Conservation (phyloP, 2,113 vertebrate genomes). For the Parotia lawesii region DNA sequence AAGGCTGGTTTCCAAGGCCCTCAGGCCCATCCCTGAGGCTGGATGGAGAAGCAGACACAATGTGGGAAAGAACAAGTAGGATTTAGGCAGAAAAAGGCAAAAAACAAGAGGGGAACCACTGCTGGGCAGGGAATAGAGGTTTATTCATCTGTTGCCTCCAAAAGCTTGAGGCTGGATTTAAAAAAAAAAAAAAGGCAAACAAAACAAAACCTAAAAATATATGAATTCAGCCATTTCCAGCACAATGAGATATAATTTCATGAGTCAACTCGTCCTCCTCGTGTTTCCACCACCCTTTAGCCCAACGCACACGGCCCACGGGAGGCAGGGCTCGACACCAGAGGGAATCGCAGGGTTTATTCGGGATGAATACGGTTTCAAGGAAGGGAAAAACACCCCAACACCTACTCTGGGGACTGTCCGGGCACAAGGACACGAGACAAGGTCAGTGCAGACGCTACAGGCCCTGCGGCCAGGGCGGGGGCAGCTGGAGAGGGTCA, state of each 20-base stretch:
- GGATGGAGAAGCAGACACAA: not conserved
- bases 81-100: not conserved
- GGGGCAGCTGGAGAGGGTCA: not conserved
- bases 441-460: accelerated
- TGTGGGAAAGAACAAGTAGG: not conserved
- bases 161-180: not conserved
- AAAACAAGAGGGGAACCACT: conserved; percentile 19
- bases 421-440: not conserved
- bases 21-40: not conserved
- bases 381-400: not conserved
- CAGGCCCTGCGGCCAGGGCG: not conserved
- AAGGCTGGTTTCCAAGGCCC: not conserved
- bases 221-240: conserved; percentile 17
- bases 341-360: not conserved
- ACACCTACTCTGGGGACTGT: not conserved
- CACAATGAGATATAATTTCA: not conserved
- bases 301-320: not conserved
- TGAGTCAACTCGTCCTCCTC: not conserved
- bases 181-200: not conserved
- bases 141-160: conserved; percentile 20
- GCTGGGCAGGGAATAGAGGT: conserved; percentile 35
- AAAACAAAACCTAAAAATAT: not conserved
- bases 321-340: not conserved
- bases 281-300: not conserved
- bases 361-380: not conserved